Percentiles rank a stretch among this genome's conserved stretches.
These are phyloP conservation scores for Amblyornis subalaris DNA, from an alignment of 2,113 vertebrate genomes.

Conservation along the genomic window DNA sequence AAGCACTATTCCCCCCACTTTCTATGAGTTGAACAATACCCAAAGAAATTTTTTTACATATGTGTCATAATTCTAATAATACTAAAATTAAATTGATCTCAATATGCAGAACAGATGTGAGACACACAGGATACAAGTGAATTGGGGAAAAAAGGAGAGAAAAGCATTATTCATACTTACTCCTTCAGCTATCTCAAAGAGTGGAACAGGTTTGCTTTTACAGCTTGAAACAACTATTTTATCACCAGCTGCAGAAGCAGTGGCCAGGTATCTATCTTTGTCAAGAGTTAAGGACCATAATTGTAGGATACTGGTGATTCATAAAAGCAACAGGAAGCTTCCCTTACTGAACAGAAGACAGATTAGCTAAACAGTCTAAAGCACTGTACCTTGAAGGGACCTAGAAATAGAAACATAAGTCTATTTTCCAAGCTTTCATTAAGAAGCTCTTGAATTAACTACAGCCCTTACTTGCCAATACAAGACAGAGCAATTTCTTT, in stretches of 20 bases:
- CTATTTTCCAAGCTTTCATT: background rate
- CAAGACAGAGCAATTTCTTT: background rate
- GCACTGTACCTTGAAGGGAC: background rate
- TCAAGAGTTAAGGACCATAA: constrained; percentile 72
- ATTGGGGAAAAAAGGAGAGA: background rate
- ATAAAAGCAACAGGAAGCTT: background rate
- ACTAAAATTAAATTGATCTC: background rate
- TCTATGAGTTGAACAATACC: background rate
- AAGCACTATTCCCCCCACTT: background rate
- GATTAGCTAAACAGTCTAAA: background rate
- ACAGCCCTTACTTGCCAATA: background rate
- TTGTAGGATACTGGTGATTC: background rate
- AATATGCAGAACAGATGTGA: background rate
- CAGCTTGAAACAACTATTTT: constrained; percentile 92
- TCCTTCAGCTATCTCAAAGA: constrained; percentile 90
- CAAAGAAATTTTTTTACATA: background rate
- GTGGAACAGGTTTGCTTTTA: constrained; percentile 81
- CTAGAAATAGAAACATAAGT: background rate
- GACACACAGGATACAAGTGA: background rate
- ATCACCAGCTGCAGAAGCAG: constrained; percentile 88
- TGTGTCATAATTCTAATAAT: background rate
- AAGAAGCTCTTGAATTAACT: background rate
- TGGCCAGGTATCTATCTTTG: constrained; percentile 90
- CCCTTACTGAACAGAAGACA: background rate
- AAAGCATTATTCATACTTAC: constrained; percentile 74